Percentiles rank a stretch among this genome's conserved stretches.
These are phyloP conservation scores for Reticulitermes lucifugus DNA, from an alignment of 2,888 invertebrate genomes.

Conservation along the genomic window DNA sequence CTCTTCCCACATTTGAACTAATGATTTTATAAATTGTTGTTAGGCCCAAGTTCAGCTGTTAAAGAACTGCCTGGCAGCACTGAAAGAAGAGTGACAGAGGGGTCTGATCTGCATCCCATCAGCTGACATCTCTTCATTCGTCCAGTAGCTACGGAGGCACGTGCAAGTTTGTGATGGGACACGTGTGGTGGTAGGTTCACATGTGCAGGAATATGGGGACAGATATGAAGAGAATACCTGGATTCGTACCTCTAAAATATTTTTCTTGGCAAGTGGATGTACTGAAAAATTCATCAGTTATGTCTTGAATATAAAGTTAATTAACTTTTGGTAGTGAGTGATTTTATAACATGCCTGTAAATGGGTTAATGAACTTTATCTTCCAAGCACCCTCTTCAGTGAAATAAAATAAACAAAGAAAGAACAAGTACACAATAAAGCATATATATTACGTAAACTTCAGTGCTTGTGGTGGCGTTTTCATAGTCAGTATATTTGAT, in stretches of 20 bases:
- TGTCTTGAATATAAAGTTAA: not conserved
- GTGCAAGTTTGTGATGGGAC: not conserved
- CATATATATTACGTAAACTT: not conserved
- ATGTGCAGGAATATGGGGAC: not conserved
- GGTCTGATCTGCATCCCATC: constrained; percentile 32
- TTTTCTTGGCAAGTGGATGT: not conserved
- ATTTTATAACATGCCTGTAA: not conserved
- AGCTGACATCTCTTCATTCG: constrained; percentile 41
- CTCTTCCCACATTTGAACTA: no score
- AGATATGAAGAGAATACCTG: not conserved
- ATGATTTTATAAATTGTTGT: constrained; percentile 49
- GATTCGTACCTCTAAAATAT: not conserved
- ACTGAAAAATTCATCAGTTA: not conserved
- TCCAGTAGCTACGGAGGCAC: constrained; percentile 1
- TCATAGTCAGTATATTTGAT: not conserved
- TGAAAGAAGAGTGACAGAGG: constrained; percentile 62
- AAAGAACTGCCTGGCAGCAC: constrained; percentile 64
- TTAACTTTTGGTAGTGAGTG: not conserved
- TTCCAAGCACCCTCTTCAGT: not conserved
- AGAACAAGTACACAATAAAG: not conserved
- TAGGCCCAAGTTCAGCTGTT: constrained; percentile 67
- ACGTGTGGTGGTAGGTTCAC: not conserved
- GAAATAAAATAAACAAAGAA: not conserved
- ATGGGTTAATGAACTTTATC: not conserved
- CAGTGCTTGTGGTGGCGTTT: not conserved